Evolutionary conservation across 2,113 vertebrate species (phyloP), one percentile per base, ranked within the genome.

Genomic region (Phaethon lepturus): DNA sequence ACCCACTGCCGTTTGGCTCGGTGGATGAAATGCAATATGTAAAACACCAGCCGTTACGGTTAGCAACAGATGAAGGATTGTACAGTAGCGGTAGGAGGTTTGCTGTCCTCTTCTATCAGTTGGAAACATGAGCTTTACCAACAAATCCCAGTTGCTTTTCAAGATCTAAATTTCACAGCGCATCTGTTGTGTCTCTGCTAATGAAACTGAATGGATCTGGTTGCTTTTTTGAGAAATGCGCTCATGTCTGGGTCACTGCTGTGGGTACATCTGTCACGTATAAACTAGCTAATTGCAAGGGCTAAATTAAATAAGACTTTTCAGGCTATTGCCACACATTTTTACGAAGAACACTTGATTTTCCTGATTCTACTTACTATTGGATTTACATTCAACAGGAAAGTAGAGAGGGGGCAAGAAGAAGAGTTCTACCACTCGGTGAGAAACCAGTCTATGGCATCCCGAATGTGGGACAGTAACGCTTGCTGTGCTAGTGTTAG

Each of bases 111-210:
- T 60, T 45, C 74, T 71, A 80, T 55, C 75, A 53, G 35, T 55
- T 29, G 35, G 83, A 82, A 87, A 47, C 11, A 47, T 3, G 88
- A 95, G 52, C 47, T 73, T 80, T 59, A 86, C 80, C 68, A 74
- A 23, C 55, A 95, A 82, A 93, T 63, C 53, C 68, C 33, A 13
- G 20, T 58, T 91, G 76, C 72, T 94, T 93, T 78, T 79, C 56
- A 49, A 11, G 74, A 84, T 92, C 79, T 90, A 35, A 26, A 64
- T 94, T 91, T 97, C 91, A 90, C 83, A 90, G 85, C 62, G 73
- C 76, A 95, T 89, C 86, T 89, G 89, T 24, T 56, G 31, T 31
- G 47, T 50, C 9, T 69, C 69, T 50, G 40, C 47, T 69, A 40
- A 79, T 35, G 50, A 84, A 76, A 66, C 79, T 22, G 53, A 20